Base-by-base conservation (phyloP, 92 coral and sea anemone species). In the Palythoa grandis region DNA sequence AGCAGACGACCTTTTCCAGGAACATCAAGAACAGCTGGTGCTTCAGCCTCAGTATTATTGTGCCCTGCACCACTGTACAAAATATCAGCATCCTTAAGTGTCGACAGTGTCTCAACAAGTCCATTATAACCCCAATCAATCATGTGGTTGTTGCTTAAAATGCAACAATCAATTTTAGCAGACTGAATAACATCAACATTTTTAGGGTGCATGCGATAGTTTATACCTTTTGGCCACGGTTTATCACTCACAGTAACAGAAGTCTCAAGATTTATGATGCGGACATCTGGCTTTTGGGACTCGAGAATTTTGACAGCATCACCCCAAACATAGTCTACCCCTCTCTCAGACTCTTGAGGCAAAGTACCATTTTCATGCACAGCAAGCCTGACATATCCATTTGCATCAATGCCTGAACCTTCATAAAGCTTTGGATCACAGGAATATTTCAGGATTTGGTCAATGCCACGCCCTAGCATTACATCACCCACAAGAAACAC, bases 181-280 rank as follows among this genome's bases (percentile, higher is more conserved):
- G 90, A 71, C 78, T 91, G 86, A 70, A 94, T 94, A 38, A 92
- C 94, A 25, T 94, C 89, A 70, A 94, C 87, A 87, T 94, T 94
- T 25, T 77, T 82, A 3, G 98, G 98, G 77, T 94, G 95, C 98
- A 94, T 92, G 47, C 98, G 93, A 60, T 94, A 94, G 74, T 94
- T 90, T 24, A 94, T 94, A 48, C 98, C 98, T 70, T 94, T 94
- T 17, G 95, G 98, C 98, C 95, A 94, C 7, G 95, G 98, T 2
- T 90, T 82, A 61, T 82, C 91, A 67, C 92, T 90, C 43, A 92
- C 82, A 47, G 98, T 94, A 22, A 94, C 89, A 17, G 98, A 92
- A 7, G 98, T 94, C 86, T 94, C 98, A 17, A 94, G 88, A 86
- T 94, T 94, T 23, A 94, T 94, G 35, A 94, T 90, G 56, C 92